phyloP scores from a whole-genome alignment of 2,113 vertebrate species.

The Ondatra zibethicus region DNA sequence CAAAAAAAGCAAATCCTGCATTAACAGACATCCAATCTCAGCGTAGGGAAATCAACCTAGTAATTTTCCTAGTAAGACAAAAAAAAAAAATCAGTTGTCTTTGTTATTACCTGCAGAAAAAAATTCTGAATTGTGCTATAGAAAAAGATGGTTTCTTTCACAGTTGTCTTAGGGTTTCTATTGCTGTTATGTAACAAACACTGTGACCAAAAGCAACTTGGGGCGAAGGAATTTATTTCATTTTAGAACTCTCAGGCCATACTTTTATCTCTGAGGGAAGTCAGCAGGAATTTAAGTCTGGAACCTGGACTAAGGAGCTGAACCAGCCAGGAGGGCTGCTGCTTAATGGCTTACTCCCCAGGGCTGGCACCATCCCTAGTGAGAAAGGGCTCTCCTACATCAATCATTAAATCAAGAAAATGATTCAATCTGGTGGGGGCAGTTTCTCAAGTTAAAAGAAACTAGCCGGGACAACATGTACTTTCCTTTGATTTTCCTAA shows the following conservation, averaged over 20 bases:
- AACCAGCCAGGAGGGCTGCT: background rate
- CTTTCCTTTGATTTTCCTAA: constrained; percentile 34
- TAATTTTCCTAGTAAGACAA: background rate
- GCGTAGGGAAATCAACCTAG: background rate
- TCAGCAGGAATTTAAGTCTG: background rate
- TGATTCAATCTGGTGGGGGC: background rate
- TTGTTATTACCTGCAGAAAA: background rate
- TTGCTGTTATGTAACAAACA: background rate
- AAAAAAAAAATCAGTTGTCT: background rate
- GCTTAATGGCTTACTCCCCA: background rate
- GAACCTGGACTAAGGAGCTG: background rate
- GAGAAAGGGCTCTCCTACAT: background rate
- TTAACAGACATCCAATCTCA: background rate
- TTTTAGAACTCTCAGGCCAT: background rate
- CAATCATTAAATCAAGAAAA: background rate
- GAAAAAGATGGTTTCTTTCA: background rate
- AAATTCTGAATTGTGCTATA: background rate
- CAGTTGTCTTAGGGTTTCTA: background rate
- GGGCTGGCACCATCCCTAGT: too few relatives aligned
- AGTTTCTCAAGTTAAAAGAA: background rate
- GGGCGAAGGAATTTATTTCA: background rate
- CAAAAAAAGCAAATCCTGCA: background rate
- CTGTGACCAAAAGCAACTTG: background rate
- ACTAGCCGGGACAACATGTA: background rate
- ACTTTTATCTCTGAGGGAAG: background rate